phyloP scores from a whole-genome alignment of 2,113 vertebrate species.

The Rissa tridactyla region DNA sequence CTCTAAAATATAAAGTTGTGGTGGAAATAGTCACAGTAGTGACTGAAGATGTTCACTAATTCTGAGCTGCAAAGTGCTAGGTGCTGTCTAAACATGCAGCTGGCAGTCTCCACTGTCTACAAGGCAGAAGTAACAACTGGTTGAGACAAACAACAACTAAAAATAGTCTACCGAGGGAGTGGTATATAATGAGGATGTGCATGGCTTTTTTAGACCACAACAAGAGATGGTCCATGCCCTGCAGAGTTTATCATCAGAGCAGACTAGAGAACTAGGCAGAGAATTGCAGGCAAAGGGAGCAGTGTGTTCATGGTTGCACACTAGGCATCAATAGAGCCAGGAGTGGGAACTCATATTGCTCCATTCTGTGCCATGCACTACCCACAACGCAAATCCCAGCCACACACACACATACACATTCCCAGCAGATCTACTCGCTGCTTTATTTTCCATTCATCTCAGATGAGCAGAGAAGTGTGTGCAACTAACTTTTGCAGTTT shows the following conservation, averaged over 20 bases:
- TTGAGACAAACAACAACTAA: slow-evolving; percentile 12
- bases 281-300: background rate
- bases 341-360: background rate
- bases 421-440: background rate
- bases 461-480: background rate
- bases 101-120: background rate
- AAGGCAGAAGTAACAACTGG: background rate
- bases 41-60: background rate
- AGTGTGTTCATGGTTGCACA: background rate
- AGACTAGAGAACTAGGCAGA: background rate
- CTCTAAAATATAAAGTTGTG: background rate
- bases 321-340: background rate
- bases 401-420: background rate
- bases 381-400: background rate
- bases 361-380: fast-evolving
- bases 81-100: slow-evolving; percentile 1
- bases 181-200: background rate
- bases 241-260: background rate
- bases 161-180: background rate
- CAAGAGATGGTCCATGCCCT: background rate
- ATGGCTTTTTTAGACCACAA: background rate
- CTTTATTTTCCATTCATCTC: background rate
- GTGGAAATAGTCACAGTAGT: background rate
- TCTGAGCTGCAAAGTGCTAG: background rate
- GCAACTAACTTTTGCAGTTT: background rate